Evolutionary conservation across 2,113 vertebrate genomes (phyloP), one percentile per base, ranked within the genome.

Genomic region (Nansenia antarctica): DNA sequence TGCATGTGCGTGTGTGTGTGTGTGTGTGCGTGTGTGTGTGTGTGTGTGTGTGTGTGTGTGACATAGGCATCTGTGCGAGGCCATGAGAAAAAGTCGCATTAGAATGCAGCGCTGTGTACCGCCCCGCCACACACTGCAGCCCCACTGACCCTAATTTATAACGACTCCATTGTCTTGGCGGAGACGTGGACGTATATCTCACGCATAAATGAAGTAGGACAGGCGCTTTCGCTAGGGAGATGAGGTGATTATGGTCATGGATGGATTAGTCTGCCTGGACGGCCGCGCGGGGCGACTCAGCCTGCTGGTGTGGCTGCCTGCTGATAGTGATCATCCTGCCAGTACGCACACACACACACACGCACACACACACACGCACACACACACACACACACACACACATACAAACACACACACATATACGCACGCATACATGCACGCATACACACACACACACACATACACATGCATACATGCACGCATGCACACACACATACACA

Each of bases 121-220:
- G 74, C 29, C 59, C 67, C 52, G 70, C 3, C 42, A 55, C 49
- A 65, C 26, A n/a, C 61, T 37, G 72, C 75, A 68, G 73, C 76
- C 75, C 62, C 67, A 59, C 78, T 87, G 86, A 89, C 82, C 79
- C 77, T 82, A 81, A 88, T 89, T 86, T 73, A 82, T 85, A 87
- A 91, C 65, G 83, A 77, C 80, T 83, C 55, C 74, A 85, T 90
- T 89, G 87, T 90, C 81, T 88, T 72, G n/a, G n/a, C 76, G 73
- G 54, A 67, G 83, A 77, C 81, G 74, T 78, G 86, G 82, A 80
- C 80, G 64, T 79, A 67, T 63, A 84, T 79, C 74, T 15, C 26
- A 76, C 82, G 67, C 77, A 53, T 75, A 86, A 83, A 88, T 86
- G 81, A 89, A 87, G 85, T 71, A 76, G 86, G 83, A 88, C 86